A percentile compares a stretch with the other conserved stretches of the same genome.
Evolutionary conservation across 2,797 vertebrate genomes (phyloP).

Genomic region (Dendrocincla fuliginosa): DNA sequence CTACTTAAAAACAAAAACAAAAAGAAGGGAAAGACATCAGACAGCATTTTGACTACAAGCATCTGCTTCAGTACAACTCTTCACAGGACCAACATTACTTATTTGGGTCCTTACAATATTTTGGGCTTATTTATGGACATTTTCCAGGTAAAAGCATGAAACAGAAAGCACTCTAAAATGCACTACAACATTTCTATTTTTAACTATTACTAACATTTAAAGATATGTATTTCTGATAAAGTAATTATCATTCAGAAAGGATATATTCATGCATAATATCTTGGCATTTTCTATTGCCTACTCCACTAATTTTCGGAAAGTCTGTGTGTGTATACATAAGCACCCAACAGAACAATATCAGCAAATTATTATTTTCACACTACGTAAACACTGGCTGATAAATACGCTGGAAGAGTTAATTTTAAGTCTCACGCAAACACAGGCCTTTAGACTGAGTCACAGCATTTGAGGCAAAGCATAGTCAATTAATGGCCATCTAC

Average conservation of each 20-base stretch:
- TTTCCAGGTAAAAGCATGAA: background rate
- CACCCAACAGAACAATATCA: background rate
- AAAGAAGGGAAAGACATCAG: accelerated
- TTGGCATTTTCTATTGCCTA: background rate
- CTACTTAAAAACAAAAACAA: background rate
- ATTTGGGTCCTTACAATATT: background rate
- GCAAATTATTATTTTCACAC: background rate
- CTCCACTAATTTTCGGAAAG: background rate
- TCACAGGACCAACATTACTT: background rate
- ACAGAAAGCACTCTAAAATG: background rate
- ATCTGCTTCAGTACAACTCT: background rate
- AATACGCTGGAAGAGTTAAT: background rate
- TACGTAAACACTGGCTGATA: background rate
- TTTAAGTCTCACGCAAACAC: background rate
- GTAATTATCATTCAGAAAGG: background rate
- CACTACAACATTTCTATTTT: background rate
- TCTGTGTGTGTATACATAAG: accelerated
- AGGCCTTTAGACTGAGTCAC: background rate
- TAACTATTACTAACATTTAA: background rate
- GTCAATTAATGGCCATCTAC: background rate
- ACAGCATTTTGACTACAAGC: background rate
- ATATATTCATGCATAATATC: accelerated
- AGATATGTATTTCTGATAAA: background rate
- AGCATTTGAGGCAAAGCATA: background rate
- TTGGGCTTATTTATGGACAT: background rate